phyloP scores from a whole-genome alignment of 2,888 invertebrate species.

The Pheosia tremula region DNA sequence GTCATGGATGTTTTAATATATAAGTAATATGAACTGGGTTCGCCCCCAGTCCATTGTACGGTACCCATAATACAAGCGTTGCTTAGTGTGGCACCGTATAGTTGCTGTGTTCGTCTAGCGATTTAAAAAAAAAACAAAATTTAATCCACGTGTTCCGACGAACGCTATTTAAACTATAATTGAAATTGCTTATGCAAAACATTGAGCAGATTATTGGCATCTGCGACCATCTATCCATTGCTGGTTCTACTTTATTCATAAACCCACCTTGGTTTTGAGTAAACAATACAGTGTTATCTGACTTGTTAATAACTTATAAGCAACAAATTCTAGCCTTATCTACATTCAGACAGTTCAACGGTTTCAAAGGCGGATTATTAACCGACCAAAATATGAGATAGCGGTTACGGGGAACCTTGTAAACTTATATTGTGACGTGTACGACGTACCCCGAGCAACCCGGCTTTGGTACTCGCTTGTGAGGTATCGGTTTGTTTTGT shows the following conservation, averaged over 20 bases:
- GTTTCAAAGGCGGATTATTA: constrained; percentile 47
- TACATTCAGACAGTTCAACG: constrained; percentile 29
- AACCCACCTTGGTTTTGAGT: neutral
- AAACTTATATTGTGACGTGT: constrained; percentile 56
- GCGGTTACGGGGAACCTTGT: constrained; percentile 47
- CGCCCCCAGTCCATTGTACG: too few relatives aligned
- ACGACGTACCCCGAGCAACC: constrained; percentile 37
- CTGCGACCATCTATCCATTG: too few relatives aligned
- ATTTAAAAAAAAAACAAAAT: too few relatives aligned
- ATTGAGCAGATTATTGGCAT: too few relatives aligned
- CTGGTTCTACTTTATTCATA: neutral
- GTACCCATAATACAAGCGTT: too few relatives aligned
- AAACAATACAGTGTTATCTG: neutral
- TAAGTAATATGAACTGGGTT: too few relatives aligned
- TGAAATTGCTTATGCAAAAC: too few relatives aligned
- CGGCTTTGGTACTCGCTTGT: constrained; percentile 10
- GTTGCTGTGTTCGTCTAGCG: too few relatives aligned
- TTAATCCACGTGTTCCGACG: too few relatives aligned
- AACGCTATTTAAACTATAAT: too few relatives aligned
- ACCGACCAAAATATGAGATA: constrained; percentile 52
- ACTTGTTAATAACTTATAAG: neutral
- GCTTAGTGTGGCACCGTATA: too few relatives aligned
- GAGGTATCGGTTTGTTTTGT: neutral
- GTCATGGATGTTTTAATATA: too few relatives aligned
- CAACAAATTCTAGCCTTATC: neutral